Percentiles rank a stretch among this genome's conserved stretches.
These are phyloP conservation scores for Arnoldichthys spilopterus DNA, from an alignment of 2,797 vertebrate genomes.

Conservation along the genomic window DNA sequence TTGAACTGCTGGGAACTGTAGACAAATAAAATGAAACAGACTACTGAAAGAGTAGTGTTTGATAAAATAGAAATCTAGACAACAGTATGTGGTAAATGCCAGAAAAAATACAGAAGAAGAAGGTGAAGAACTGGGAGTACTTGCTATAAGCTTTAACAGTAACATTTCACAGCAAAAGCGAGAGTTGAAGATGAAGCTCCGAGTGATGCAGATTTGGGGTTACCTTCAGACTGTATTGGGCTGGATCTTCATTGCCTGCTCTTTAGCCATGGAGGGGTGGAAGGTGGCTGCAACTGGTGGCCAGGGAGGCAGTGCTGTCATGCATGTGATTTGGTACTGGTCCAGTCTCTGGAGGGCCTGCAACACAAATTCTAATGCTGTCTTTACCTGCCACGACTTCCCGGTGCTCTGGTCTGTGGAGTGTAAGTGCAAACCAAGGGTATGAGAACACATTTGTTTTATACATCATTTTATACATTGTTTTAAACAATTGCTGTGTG, in stretches of 20 bases:
- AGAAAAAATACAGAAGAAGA: background rate
- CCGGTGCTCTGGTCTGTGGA: conserved; percentile 91
- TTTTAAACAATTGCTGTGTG: too few species aligned
- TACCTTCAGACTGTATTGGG: conserved; percentile 87
- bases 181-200: conserved; percentile 78
- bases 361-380: conserved; percentile 88
- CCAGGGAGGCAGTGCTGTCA: conserved; percentile 79
- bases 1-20: background rate
- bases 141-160: background rate
- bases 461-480: too few species aligned
- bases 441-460: background rate
- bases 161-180: background rate
- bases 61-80: conserved; percentile 29
- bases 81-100: background rate
- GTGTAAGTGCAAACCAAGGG: conserved; percentile 69
- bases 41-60: background rate
- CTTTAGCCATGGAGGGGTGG: conserved; percentile 95
- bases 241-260: conserved; percentile 92
- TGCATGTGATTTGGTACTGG: conserved; percentile 92
- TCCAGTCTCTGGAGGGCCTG: conserved; percentile 95
- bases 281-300: conserved; percentile 90
- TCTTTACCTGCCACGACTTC: conserved; percentile 92
- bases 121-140: background rate
- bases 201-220: conserved; percentile 88
- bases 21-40: background rate